These are phyloP conservation scores for Apodemia hepburni DNA, from an alignment of 2,888 invertebrate genomes.

Conservation along the genomic window DNA sequence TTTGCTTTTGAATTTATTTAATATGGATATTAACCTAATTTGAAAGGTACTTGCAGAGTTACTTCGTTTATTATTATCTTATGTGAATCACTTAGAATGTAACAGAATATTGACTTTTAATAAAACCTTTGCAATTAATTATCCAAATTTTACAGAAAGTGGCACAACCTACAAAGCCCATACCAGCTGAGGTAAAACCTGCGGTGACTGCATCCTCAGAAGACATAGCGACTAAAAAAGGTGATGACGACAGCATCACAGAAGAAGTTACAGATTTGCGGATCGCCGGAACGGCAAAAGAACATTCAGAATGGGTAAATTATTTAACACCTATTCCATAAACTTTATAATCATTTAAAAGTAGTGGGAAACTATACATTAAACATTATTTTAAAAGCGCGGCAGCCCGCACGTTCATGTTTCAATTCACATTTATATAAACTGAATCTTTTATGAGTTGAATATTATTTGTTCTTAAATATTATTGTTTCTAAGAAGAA, in stretches of 20 bases:
- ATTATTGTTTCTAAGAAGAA: background rate
- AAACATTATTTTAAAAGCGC: constrained; percentile 16
- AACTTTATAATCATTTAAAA: background rate
- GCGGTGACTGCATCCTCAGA: constrained; percentile 32
- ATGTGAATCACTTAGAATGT: no score
- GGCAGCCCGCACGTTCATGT: constrained; percentile 26
- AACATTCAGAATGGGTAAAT: constrained; percentile 56
- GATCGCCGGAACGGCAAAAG: constrained; percentile 41
- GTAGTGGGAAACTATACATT: background rate
- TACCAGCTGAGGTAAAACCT: constrained; percentile 40
- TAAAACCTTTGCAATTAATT: background rate
- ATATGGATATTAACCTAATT: no score
- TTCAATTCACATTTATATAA: background rate
- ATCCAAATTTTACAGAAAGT: constrained; percentile 38
- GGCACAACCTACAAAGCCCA: constrained; percentile 35
- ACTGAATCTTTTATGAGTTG: background rate
- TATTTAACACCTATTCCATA: background rate
- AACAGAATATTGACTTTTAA: background rate
- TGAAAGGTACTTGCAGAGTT: no score
- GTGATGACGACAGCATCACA: constrained; percentile 53
- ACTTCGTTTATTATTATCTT: no score
- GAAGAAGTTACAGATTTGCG: constrained; percentile 54
- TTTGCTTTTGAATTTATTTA: no score
- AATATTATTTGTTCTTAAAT: constrained; percentile 23
- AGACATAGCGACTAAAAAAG: constrained; percentile 27